Base-by-base conservation (phyloP, 2,888 invertebrate species). In the Gisinianus flammeolus region DNA sequence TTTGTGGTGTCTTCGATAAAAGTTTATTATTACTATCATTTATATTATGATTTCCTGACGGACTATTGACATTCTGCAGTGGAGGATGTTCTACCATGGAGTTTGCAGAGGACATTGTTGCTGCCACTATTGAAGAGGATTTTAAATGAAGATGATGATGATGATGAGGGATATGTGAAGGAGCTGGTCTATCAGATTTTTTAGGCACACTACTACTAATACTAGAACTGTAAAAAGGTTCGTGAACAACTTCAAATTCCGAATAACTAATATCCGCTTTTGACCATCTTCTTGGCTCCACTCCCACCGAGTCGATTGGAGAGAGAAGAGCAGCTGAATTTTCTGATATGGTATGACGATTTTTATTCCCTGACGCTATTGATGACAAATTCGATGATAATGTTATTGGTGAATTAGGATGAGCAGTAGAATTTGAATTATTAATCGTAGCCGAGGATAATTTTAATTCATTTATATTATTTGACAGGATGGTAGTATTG, bases 181-280 rank as follows among this genome's bases (percentile, higher is more conserved):
- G 4, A n/a, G 56, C 16, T 5, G 8, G 22, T 22, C 56, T 56
- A 56, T 56, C 56, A 56, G 56, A 56, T 12, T 6, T 12, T 12
- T 56, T 22, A n/a, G n/a, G n/a, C n/a, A n/a, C n/a, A n/a, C n/a
- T n/a, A 5, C n/a, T 56, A 22, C 10, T 24, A 1, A 69, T 44
- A 69, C 26, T 52, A n/a, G 73, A 44, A 5, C 79, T 78, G 67
- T 81, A 80, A 26, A 82, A 31, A 2, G 76, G 80, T 74, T 84
- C 84, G 62, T 83, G 74, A 16, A 84, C 83, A 33, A 84, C 83
- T 70, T 84, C 84, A 73, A 84, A 84, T 76, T 84, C 84, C 5
- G 84, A 84, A 58, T 82, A 84, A 64, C 81, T 83, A 54, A 84
- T 84, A 44, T 84, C 84, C n/a, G 84, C 83, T 72, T 84, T 84